Conservation (phyloP, 2,113 vertebrate species). For the Rhinolophus sinicus region DNA sequence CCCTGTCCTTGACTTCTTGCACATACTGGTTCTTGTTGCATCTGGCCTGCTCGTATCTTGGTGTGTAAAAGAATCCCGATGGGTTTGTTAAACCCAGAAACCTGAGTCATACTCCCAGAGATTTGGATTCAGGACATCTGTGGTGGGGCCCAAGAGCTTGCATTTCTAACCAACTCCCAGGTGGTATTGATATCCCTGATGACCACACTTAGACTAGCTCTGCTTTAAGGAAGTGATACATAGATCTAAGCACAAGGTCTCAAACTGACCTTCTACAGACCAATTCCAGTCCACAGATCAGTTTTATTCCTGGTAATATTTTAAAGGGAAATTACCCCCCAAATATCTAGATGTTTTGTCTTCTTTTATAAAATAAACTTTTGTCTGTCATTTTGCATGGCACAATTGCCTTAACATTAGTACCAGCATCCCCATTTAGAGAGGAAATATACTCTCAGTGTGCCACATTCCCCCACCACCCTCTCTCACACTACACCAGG, state of each 20-base stretch:
- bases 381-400: neutral
- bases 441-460: neutral
- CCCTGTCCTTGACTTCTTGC: neutral
- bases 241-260: neutral
- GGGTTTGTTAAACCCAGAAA: neutral
- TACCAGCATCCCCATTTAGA: neutral
- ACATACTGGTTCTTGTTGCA: neutral
- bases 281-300: neutral
- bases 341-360: neutral
- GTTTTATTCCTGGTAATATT: neutral
- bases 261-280: neutral
- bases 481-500: neutral
- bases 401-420: neutral
- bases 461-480: no score
- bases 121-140: neutral
- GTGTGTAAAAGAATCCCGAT: neutral
- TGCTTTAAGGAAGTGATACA: neutral
- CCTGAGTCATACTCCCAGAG: neutral
- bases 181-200: neutral
- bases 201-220: neutral
- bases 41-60: neutral
- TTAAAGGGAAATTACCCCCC: neutral
- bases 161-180: neutral
- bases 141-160: neutral
- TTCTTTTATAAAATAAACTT: conserved; percentile 19